A percentile compares a stretch with the other conserved stretches of the same genome.
Conservation (phyloP, 2,113 vertebrate genomes). For the Centropus bengalensis region DNA sequence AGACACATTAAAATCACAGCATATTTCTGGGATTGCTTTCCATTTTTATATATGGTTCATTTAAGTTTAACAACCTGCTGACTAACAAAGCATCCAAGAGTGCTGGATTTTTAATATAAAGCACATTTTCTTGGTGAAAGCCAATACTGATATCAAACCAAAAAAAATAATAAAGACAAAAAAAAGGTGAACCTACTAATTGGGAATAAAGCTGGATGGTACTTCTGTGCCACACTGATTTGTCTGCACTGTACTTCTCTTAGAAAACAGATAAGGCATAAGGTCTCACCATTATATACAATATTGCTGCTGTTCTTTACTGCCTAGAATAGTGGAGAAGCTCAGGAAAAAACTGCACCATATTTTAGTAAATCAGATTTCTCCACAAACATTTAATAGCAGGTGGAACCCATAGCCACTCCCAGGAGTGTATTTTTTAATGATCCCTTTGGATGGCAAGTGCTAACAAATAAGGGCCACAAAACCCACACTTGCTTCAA, state of each 20-base stretch:
- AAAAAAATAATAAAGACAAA: not conserved
- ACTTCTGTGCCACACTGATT: not conserved
- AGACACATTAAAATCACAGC: not conserved
- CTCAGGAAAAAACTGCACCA: not conserved
- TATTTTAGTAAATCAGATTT: not conserved
- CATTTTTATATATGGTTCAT: not conserved
- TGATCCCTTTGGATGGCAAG: not conserved
- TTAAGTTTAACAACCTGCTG: not conserved
- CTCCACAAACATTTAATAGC: not conserved
- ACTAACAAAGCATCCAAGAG: not conserved
- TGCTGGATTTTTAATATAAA: not conserved
- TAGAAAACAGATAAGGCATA: not conserved
- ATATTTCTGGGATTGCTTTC: not conserved
- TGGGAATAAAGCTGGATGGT: not conserved
- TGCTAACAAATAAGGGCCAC: not conserved
- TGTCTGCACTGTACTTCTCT: not conserved
- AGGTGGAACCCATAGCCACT: not conserved
- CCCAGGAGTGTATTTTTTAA: not conserved
- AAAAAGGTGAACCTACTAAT: not conserved
- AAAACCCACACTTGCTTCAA: not conserved
- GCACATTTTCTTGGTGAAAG: not conserved
- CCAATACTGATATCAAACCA: not conserved
- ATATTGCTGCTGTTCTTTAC: not conserved
- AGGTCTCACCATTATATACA: fast-evolving
- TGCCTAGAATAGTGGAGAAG: not conserved